Percentiles rank a stretch among this genome's conserved stretches.
Conservation (phyloP, 2,797 vertebrate genomes). For the Spinibarbus caldwelli region DNA sequence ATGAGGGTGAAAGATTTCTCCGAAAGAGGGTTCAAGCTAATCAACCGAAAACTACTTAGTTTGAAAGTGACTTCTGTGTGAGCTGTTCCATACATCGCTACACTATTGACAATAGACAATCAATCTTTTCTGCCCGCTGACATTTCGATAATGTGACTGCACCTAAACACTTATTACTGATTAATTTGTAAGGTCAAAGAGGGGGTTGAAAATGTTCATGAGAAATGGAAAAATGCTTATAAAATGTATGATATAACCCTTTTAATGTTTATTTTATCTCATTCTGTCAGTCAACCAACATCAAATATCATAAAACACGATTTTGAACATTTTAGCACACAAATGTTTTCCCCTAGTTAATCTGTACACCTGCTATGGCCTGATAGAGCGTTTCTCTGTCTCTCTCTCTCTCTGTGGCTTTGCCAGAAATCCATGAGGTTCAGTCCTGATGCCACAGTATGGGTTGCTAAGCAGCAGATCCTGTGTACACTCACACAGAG, state of each 20-base stretch:
- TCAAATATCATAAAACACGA: not conserved
- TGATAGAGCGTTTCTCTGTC: conserved; percentile 30
- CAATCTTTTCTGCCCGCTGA: not conserved
- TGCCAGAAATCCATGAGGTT: conserved; percentile 86
- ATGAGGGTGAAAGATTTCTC: no score
- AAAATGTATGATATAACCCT: not conserved
- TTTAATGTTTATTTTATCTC: not conserved
- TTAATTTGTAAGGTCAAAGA: not conserved
- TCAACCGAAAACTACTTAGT: not conserved
- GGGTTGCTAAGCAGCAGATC: conserved; percentile 87
- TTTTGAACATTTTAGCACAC: conserved; percentile 2
- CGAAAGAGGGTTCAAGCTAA: not conserved
- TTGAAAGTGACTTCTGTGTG: not conserved
- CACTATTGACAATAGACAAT: not conserved
- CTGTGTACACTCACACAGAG: conserved; percentile 87
- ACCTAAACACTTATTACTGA: not conserved
- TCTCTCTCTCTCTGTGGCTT: conserved; percentile 35
- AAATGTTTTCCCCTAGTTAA: conserved; percentile 38
- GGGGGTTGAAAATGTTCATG: not conserved
- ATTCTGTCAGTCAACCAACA: not conserved
- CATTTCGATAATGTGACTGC: not conserved
- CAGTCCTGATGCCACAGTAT: conserved; percentile 84
- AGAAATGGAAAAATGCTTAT: not conserved
- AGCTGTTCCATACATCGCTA: not conserved
- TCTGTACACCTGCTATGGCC: conserved; percentile 42